Percentiles rank a stretch among this genome's conserved stretches.
Evolutionary conservation across 2,888 invertebrate genomes (phyloP).

Genomic region (Diogma glabrata): DNA sequence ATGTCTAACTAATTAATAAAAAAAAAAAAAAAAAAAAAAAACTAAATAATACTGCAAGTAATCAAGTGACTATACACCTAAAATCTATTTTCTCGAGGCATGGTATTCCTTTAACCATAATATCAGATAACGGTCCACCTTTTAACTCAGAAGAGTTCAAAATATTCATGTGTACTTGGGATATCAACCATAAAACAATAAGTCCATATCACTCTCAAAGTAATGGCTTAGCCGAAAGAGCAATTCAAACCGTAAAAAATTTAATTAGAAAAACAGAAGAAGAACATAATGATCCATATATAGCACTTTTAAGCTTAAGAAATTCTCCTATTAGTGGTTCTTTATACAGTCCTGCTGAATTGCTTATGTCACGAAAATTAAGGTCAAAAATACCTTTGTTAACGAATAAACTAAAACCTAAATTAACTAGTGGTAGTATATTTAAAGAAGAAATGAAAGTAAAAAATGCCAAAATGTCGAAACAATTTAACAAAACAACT

Average conservation of each 20-base stretch:
- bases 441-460: not conserved
- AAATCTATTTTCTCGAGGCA: constrained; percentile 10
- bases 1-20: no score
- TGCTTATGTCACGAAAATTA: not conserved
- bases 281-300: not conserved
- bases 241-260: constrained; percentile 1
- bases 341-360: not conserved
- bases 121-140: not conserved
- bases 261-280: not conserved
- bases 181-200: not conserved
- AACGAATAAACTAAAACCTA: not conserved
- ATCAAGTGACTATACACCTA: no score
- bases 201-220: not conserved
- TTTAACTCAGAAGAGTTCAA: not conserved
- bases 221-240: not conserved
- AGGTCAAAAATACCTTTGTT: not conserved
- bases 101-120: not conserved
- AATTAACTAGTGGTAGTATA: not conserved
- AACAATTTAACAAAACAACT: no score
- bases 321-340: not conserved
- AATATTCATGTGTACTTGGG: no score
- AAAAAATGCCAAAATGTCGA: no score
- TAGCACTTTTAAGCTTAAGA: not conserved
- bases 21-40: no score
- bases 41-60: no score